Base-by-base conservation (phyloP, 1,140 invertebrate genomes). In the Ceratosolen fusciceps region DNA sequence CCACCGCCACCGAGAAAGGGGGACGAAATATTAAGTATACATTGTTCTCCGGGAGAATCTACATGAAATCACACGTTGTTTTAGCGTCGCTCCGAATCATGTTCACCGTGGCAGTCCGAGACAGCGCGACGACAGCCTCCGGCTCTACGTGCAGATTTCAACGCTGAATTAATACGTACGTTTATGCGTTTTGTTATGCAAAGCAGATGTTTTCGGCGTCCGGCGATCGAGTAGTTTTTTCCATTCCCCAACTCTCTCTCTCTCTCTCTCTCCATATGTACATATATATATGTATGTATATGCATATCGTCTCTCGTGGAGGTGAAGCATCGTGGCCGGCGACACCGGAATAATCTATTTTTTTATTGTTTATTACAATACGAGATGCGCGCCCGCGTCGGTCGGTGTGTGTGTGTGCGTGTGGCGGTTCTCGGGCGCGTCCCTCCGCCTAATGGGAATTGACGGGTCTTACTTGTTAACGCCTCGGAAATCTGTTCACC, bases 11-110 rank as follows among this genome's bases (percentile, higher is more conserved):
- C 7, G 72, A 39, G 52, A 37, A 56, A 67, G 26, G 47, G 26
- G 47, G 65, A 68, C 70, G 10, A 56, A 60, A 72, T 78, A 72
- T 78, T 60, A 78, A 78, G 68, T 60, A 73, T 74, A 78, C 81
- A 81, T 26, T 78, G 76, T 79, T 71, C 81, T 56, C 19, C 19
- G 16, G 58, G 39, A 34, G 8, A 71, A 78, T 78, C 68, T 78
- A 78, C 76, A 78, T 72, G 68, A 62, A 62, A 78, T 78, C 76
- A 47, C 54, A n/a, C 67, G 67, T 71, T 70, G 67, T 77, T 77
- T 70, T 60, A 58, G 34, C 31, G 37, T 60, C 62, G 67, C 72
- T 31, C 60, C 39, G 43, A 73, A 47, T 79, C 70, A 54, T 79
- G 68, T 73, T 79, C n/a, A n/a, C 39, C 70, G 49, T 34, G 21